These are phyloP conservation scores for Gila robusta DNA, from an alignment of 2,797 vertebrate species.

Conservation along the genomic window DNA sequence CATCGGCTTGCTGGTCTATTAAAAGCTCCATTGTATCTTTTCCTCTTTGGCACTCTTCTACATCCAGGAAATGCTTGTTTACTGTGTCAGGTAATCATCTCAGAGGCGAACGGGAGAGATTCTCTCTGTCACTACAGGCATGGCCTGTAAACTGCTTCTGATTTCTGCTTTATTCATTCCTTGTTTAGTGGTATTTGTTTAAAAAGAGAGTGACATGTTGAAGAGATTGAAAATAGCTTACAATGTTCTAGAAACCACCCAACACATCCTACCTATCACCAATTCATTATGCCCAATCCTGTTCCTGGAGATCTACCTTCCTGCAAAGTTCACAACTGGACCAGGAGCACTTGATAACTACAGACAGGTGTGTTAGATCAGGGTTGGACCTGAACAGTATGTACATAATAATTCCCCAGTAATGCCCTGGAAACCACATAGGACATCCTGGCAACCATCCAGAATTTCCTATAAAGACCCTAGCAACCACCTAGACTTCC, in stretches of 20 bases:
- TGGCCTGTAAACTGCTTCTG: constrained; percentile 28
- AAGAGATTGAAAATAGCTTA: not conserved
- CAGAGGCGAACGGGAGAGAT: constrained; percentile 51
- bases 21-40: constrained; percentile 70
- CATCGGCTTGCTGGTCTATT: constrained; percentile 66
- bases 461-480: too few species aligned
- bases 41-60: constrained; percentile 60
- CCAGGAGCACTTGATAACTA: not conserved
- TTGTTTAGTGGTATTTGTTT: not conserved
- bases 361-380: not conserved
- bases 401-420: not conserved
- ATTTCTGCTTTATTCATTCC: not conserved
- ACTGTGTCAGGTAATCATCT: constrained; percentile 64
- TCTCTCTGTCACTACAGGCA: constrained; percentile 30
- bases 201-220: not conserved
- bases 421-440: not conserved
- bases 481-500: not conserved
- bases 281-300: not conserved
- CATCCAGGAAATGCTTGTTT: constrained; percentile 64
- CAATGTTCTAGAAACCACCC: not conserved
- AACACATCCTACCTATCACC: not conserved
- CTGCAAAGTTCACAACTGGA: not conserved
- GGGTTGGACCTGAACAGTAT: not conserved
- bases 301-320: not conserved
- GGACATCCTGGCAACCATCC: not conserved